Percentiles rank a stretch among this genome's conserved stretches.
These are phyloP conservation scores for Melanitta fusca DNA, from an alignment of 2,797 vertebrate genomes.

Conservation along the genomic window DNA sequence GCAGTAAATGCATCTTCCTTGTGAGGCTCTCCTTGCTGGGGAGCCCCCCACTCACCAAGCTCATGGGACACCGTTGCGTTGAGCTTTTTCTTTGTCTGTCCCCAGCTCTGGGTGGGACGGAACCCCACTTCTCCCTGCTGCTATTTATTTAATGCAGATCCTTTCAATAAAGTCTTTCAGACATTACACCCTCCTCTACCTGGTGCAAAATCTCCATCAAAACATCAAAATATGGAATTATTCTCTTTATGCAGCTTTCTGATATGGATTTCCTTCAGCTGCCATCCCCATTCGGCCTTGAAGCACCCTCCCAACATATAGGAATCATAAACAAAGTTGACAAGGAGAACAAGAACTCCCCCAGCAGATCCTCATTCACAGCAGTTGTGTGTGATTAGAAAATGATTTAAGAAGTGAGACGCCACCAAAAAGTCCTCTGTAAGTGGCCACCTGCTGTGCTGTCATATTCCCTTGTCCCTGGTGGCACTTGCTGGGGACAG, in stretches of 20 bases:
- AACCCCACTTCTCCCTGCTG: not conserved
- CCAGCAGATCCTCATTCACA: not conserved
- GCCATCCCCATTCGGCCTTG: not conserved
- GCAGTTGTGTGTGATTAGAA: not conserved
- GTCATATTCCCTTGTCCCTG: not conserved
- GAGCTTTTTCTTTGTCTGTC: not conserved
- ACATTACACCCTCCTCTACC: not conserved
- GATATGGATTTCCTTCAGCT: not conserved
- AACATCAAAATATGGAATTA: not conserved
- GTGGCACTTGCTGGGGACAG: not conserved
- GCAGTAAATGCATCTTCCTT: not conserved
- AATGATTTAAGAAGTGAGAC: not conserved
- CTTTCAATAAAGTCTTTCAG: not conserved
- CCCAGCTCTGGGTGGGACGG: not conserved
- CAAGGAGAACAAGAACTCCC: not conserved
- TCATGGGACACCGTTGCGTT: not conserved
- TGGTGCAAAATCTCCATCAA: not conserved
- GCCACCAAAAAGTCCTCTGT: not conserved
- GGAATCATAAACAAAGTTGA: not conserved
- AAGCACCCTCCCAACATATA: not conserved
- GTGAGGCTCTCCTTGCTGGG: not conserved
- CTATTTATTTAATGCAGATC: not conserved
- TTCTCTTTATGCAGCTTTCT: not conserved
- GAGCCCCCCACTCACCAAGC: not conserved
- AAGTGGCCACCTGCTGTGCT: not conserved